phyloP scores from a whole-genome alignment of 30 jellyfish, hydroid and myxozoan species.

The Aurelia aurita region DNA sequence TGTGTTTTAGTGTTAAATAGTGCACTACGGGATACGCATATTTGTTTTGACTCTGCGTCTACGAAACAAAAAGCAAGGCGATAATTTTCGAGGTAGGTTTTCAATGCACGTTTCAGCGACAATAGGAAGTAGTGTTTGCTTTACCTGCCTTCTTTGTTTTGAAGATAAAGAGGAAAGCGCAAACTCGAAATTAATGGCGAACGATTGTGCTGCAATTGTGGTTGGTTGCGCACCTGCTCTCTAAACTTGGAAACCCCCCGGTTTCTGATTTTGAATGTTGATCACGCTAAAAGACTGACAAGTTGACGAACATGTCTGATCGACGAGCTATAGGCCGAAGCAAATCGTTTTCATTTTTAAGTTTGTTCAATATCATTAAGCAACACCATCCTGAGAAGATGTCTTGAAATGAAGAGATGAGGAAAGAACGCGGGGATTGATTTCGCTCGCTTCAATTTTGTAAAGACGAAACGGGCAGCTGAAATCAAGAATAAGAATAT shows the following conservation, averaged over 20 bases:
- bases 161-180: conserved; percentile 61
- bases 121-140: conserved; percentile 10
- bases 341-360: conserved; percentile 3
- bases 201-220: conserved; percentile 64
- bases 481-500: conserved; percentile 24
- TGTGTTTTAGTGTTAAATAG: too few species aligned
- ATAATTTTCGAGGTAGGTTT: too few species aligned
- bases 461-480: conserved; percentile 61
- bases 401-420: not conserved
- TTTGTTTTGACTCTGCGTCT: too few species aligned
- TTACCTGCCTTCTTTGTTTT: conserved; percentile 57
- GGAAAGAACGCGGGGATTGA: not conserved
- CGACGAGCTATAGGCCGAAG: conserved; percentile 48
- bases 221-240: conserved; percentile 56
- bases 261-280: conserved; percentile 45
- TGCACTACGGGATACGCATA: too few species aligned
- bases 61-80: too few species aligned
- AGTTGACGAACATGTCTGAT: conserved; percentile 55
- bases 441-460: conserved; percentile 13
- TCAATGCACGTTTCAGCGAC: not conserved
- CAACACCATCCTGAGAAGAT: not conserved
- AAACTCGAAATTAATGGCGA: conserved; percentile 63
- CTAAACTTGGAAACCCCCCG: conserved; percentile 58
- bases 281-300: conserved; percentile 75
- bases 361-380: not conserved